Conservation (phyloP, 2,797 vertebrate species). For the Pterois miles region DNA sequence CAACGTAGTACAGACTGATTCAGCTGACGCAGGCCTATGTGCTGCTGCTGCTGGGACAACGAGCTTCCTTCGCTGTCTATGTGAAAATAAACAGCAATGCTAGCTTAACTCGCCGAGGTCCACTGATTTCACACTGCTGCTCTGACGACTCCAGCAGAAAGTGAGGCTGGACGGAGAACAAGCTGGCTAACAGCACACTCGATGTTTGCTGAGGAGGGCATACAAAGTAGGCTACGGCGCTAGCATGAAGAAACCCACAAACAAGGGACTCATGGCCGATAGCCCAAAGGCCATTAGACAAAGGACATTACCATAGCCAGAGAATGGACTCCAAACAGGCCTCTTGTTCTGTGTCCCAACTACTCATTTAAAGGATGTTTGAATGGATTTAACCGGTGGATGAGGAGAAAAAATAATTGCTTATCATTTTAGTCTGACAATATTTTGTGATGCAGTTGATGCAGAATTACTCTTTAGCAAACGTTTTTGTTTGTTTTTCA, state of each 20-base stretch:
- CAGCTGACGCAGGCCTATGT: slow-evolving; percentile 52
- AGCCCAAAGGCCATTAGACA: slow-evolving; percentile 4
- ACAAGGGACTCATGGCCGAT: background rate
- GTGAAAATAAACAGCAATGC: slow-evolving; percentile 49
- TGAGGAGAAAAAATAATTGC: background rate
- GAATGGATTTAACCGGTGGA: background rate
- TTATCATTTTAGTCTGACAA: background rate
- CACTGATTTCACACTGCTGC: slow-evolving; percentile 5
- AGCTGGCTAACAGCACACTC: slow-evolving; percentile 14
- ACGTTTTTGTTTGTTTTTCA: background rate
- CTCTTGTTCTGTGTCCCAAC: background rate
- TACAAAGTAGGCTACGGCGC: slow-evolving; percentile 53
- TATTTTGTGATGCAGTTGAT: background rate
- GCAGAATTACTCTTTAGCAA: background rate
- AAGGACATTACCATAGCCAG: slow-evolving; percentile 8
- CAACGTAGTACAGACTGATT: slow-evolving; percentile 42
- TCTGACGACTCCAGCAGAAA: slow-evolving; percentile 20
- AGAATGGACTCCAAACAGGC: background rate
- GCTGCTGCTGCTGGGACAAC: slow-evolving; percentile 38
- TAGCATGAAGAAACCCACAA: slow-evolving; percentile 12
- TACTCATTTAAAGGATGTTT: background rate
- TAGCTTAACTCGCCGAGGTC: slow-evolving; percentile 33
- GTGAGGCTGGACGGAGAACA: slow-evolving; percentile 33
- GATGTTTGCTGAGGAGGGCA: slow-evolving; percentile 41
- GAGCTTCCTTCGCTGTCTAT: slow-evolving; percentile 48